phyloP scores from a whole-genome alignment of 2,888 invertebrate species.

The Rotaria magnacalcarata region DNA sequence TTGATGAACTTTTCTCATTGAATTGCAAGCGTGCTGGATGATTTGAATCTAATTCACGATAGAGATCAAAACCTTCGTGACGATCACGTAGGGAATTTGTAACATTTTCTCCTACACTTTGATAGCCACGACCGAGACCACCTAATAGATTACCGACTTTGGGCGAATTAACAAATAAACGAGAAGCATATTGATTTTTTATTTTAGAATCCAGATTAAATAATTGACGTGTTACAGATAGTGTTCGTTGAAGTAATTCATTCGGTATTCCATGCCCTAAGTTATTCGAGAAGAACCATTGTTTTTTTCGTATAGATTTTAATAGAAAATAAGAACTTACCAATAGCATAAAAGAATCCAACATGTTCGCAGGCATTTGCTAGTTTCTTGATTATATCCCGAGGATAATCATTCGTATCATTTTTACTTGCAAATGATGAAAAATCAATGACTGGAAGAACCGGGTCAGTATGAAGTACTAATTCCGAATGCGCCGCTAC shows the following conservation, averaged over 20 bases:
- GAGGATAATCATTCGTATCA: background rate
- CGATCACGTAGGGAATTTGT: background rate
- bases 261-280: background rate
- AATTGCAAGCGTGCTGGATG: background rate
- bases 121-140: background rate
- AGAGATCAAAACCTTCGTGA: constrained; percentile 12
- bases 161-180: background rate
- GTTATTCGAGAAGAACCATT: background rate
- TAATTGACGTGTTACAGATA: background rate
- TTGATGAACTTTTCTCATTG: background rate
- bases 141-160: background rate
- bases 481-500: background rate
- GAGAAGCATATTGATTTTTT: background rate
- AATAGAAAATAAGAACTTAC: background rate
- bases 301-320: background rate
- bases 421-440: background rate
- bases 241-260: background rate
- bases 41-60: background rate
- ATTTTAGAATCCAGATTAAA: background rate
- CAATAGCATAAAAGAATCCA: background rate
- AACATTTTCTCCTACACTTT: constrained; percentile 6
- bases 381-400: background rate
- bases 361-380: background rate
- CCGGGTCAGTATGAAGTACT: background rate
- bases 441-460: constrained; percentile 10